Base-by-base conservation (phyloP, 2,797 vertebrate genomes). In the Typhlichthys subterraneus region DNA sequence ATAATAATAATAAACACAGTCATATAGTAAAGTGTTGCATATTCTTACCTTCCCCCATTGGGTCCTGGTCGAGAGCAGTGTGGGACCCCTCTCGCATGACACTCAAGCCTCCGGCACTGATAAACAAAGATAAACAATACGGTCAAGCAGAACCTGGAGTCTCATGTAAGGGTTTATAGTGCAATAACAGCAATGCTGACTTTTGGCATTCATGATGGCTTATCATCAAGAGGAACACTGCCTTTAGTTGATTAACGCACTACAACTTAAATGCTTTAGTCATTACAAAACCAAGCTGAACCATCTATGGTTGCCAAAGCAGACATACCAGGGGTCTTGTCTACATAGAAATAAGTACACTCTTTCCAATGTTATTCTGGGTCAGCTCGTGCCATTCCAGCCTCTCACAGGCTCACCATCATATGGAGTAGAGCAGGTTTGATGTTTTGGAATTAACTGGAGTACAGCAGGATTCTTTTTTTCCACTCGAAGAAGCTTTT, bases 21-120 rank as follows among this genome's bases (percentile, higher is more conserved):
- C 57, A 57, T 7, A 29, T 13, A 13, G 48, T 53, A 49, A 60
- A 55, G 15, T 61, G 61, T 0, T 53, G 47, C n/a, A 56, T 0
- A 64, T 50, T 72, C 84, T 90, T 90, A 94, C 93, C 93, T 93
- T 94, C 93, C 89, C 90, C 92, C 93, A 93, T 94, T 75, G 84
- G 87, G 85, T 77, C 86, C 84, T 85, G 89, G 77, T 89, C 77
- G 79, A 82, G 85, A 87, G 67, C 73, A 84, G 83, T 79, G 66
- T 69, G 86, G 78, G 88, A 90, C 77, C 86, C 91, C 84, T 93
- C 92, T 87, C 92, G 93, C 92, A 94, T 94, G 90, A 84, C 92
- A 91, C 88, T 85, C 72, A 60, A 82, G 77, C 89, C 85, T 87
- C 82, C 79, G 81, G 80, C 83, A 69, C 89, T 92, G 80, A 79